phyloP scores from a whole-genome alignment of 1,140 invertebrate genomes.

The Bombus affinis region DNA sequence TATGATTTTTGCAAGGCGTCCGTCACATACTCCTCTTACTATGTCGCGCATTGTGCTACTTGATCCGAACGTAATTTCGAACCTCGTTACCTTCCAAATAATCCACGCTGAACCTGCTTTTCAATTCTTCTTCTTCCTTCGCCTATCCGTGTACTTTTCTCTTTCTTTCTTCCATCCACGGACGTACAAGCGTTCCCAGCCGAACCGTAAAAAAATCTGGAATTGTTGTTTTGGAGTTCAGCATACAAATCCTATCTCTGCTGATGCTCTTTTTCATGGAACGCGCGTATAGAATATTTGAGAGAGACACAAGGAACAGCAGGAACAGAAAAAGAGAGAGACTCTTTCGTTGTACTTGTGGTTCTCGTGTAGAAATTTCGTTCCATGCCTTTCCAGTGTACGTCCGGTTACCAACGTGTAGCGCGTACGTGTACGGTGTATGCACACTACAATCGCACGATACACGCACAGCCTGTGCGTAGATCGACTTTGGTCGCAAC shows the following conservation, averaged over 20 bases:
- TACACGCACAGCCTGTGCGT: background rate
- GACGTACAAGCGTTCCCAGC: too few species aligned
- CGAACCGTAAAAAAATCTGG: constrained; percentile 17
- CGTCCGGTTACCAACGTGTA: background rate
- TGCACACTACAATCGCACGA: too few species aligned
- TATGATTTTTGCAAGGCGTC: too few species aligned
- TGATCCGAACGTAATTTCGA: background rate
- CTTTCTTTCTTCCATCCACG: background rate
- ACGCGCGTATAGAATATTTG: constrained; percentile 51
- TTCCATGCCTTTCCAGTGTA: background rate
- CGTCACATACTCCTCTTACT: too few species aligned
- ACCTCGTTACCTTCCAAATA: background rate
- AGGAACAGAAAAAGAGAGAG: background rate
- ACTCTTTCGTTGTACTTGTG: background rate
- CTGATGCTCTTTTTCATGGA: background rate
- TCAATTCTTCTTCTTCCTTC: background rate
- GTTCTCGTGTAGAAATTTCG: constrained; percentile 29
- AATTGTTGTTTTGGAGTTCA: constrained; percentile 30
- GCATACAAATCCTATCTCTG: background rate
- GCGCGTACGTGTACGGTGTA: background rate
- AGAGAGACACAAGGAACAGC: background rate
- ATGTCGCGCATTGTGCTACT: too few species aligned
- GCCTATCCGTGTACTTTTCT: too few species aligned
- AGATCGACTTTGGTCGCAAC: background rate
- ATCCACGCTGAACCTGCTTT: background rate